These are phyloP conservation scores for Crocuta crocuta DNA, from an alignment of 2,113 vertebrate genomes.

Conservation along the genomic window DNA sequence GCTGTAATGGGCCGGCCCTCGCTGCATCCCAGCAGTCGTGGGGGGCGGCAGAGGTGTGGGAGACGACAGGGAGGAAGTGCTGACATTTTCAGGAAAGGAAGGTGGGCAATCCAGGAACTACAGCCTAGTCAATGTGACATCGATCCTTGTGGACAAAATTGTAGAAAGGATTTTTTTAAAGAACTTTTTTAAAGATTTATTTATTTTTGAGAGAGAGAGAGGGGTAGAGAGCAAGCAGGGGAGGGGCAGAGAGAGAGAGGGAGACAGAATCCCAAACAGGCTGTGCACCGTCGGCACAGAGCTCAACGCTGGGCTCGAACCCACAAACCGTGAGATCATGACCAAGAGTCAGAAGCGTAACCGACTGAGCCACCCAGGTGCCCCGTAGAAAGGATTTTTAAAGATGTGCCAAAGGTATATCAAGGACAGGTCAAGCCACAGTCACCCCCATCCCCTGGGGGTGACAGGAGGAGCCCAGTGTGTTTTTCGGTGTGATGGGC, in stretches of 20 bases:
- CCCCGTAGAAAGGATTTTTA: neutral
- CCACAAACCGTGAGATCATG: too few species aligned
- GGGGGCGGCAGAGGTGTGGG: too few species aligned
- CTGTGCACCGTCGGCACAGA: too few species aligned
- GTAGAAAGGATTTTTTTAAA: neutral
- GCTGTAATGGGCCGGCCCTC: accelerated
- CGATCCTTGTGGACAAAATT: neutral
- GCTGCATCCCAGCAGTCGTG: neutral
- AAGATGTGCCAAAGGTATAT: neutral
- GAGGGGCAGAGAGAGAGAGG: too few species aligned
- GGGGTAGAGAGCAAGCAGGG: too few species aligned
- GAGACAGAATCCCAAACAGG: too few species aligned
- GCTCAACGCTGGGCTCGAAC: too few species aligned
- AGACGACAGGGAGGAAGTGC: neutral
- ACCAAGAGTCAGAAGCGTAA: too few species aligned
- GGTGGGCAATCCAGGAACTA: neutral
- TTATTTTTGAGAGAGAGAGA: too few species aligned
- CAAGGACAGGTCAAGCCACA: neutral
- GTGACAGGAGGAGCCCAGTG: neutral
- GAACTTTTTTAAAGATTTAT: too few species aligned
- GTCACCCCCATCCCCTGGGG: neutral
- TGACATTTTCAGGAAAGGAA: neutral
- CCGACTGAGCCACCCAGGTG: too few species aligned
- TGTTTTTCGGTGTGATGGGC: neutral
- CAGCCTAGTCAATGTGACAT: neutral